Percentiles rank a stretch among this genome's conserved stretches.
These are phyloP conservation scores for Plutella xylostella DNA, from an alignment of 2,888 invertebrate species.

Conservation along the genomic window DNA sequence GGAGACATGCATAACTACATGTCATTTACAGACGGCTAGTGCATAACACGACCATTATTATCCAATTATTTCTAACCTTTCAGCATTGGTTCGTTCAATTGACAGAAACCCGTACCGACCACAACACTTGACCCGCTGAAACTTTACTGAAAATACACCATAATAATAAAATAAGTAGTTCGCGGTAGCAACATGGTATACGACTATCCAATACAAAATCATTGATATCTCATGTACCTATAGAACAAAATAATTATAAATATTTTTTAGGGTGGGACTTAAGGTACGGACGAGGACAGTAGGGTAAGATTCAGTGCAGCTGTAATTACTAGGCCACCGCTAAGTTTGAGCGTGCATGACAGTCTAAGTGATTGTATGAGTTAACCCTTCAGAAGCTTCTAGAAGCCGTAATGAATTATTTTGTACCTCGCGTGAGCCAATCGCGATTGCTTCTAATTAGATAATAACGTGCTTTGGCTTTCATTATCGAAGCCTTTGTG, in stretches of 20 bases:
- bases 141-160: no score
- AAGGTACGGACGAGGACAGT: no score
- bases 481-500: conserved; percentile 11
- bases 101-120: no score
- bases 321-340: conserved; percentile 40
- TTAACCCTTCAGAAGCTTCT: conserved; percentile 27
- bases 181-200: no score
- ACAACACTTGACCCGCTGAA: no score
- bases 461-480: conserved; percentile 34
- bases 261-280: no score
- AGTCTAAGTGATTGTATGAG: conserved; percentile 63
- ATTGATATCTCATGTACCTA: no score
- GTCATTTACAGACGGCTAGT: conserved; percentile 31
- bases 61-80: conserved; percentile 69
- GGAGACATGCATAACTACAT: conserved; percentile 26
- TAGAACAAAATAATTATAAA: no score
- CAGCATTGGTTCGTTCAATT: conserved; percentile 28
- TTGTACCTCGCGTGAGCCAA: conserved; percentile 57
- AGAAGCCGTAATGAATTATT: conserved; percentile 61
- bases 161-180: no score
- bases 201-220: no score
- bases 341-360: conserved; percentile 59
- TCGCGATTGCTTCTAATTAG: conserved; percentile 42
- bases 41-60: conserved; percentile 54
- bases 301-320: no score